These are phyloP conservation scores for Mystacides longicornis DNA, from an alignment of 2,888 invertebrate genomes.

Conservation along the genomic window DNA sequence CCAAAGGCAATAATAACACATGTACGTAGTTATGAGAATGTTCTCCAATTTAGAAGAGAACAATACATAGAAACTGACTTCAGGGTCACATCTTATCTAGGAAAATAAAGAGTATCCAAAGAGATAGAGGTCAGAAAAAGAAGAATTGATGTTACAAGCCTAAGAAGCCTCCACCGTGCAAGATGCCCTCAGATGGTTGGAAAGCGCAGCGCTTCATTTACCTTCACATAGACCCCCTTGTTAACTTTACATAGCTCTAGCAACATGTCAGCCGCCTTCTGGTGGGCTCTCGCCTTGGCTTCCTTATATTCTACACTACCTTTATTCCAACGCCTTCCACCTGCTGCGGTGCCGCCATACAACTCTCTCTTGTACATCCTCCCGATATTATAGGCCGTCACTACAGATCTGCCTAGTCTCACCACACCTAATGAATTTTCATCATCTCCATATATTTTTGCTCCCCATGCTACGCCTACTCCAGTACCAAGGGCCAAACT, in stretches of 20 bases:
- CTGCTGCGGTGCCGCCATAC: slow-evolving; percentile 33
- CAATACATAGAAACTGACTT: no score
- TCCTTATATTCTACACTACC: slow-evolving; percentile 58
- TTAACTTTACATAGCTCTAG: slow-evolving; percentile 83
- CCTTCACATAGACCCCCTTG: slow-evolving; percentile 92
- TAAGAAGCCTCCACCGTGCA: no score
- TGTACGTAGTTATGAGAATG: no score
- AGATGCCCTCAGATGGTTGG: no score
- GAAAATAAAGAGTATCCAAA: no score
- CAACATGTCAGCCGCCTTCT: slow-evolving; percentile 76
- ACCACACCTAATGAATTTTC: slow-evolving; percentile 76
- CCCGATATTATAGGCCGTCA: slow-evolving; percentile 72
- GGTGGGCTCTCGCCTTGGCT: slow-evolving; percentile 71
- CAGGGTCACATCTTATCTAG: no score
- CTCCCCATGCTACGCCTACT: slow-evolving; percentile 11
- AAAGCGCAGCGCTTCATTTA: no score
- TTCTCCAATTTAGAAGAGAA: no score
- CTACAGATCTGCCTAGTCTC: slow-evolving; percentile 77
- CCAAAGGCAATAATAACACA: no score
- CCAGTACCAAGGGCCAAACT: slow-evolving; percentile 12
- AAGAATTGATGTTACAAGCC: no score
- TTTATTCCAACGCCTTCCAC: slow-evolving; percentile 54
- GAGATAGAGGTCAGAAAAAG: no score
- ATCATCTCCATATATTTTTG: slow-evolving; percentile 51
- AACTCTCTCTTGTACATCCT: slow-evolving; percentile 70